phyloP scores from a whole-genome alignment of 2,113 vertebrate species.

The Pelobates fuscus region DNA sequence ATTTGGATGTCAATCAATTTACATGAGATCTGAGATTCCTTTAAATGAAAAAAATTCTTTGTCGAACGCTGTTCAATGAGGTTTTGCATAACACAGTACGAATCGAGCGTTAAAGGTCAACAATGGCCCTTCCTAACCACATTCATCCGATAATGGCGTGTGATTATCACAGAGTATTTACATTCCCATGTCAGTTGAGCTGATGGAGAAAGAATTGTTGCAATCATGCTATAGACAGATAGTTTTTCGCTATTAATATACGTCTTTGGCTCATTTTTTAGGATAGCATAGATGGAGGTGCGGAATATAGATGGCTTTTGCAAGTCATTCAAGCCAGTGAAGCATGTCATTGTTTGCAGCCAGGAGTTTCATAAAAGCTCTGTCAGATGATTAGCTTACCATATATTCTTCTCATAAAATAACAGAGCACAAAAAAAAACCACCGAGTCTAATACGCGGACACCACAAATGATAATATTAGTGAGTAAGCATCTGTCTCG shows the following conservation, averaged over 20 bases:
- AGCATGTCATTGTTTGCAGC: conserved; percentile 80
- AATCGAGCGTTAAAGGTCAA: too few species aligned
- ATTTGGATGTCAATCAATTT: too few species aligned
- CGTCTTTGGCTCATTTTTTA: conserved; percentile 76
- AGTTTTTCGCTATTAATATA: conserved; percentile 78
- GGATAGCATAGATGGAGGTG: conserved; percentile 73
- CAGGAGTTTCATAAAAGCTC: conserved; percentile 65
- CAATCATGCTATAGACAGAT: conserved; percentile 66
- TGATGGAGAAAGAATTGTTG: conserved; percentile 70
- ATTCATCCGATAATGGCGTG: conserved; percentile 34
- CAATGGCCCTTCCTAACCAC: background rate
- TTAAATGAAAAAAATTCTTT: too few species aligned
- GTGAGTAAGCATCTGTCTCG: background rate
- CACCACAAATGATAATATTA: conserved; percentile 9
- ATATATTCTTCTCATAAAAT: conserved; percentile 73
- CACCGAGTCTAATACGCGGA: conserved; percentile 63
- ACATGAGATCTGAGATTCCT: too few species aligned
- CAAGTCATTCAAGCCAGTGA: conserved; percentile 76
- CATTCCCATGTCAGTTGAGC: conserved; percentile 64
- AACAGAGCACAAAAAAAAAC: conserved; percentile 60
- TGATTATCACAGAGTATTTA: conserved; percentile 63
- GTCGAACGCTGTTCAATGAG: too few species aligned
- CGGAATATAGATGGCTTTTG: conserved; percentile 81
- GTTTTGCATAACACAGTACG: too few species aligned
- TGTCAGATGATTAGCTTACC: conserved; percentile 64